These are phyloP conservation scores for Micoletzkya japonica DNA, from an alignment of 2,888 invertebrate genomes.

Conservation along the genomic window DNA sequence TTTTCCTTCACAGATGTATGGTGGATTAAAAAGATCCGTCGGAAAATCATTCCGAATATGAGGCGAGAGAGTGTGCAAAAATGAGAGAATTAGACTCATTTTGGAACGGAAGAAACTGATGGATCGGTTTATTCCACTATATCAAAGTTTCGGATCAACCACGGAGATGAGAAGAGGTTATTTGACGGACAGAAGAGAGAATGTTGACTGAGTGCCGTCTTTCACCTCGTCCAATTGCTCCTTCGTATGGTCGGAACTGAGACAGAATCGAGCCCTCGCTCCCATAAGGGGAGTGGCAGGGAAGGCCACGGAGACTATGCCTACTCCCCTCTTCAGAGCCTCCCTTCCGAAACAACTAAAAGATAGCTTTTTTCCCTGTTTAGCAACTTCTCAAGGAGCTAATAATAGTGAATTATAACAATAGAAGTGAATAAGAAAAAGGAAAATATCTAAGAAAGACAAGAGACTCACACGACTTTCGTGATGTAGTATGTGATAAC, in stretches of 20 bases:
- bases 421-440: not conserved
- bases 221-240: constrained; percentile 53
- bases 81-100: no score
- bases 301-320: constrained; percentile 93
- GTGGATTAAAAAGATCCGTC: no score
- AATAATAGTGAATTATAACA: no score
- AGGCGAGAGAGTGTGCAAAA: not conserved
- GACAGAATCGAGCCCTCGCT: constrained; percentile 84
- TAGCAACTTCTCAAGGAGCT: not conserved
- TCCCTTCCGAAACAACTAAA: constrained; percentile 82
- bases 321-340: constrained; percentile 80
- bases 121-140: no score
- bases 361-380: constrained; percentile 36
- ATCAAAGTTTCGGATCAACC: no score
- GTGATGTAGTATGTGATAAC: constrained; percentile 62
- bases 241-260: constrained; percentile 71
- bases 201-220: not conserved
- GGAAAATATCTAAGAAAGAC: not conserved
- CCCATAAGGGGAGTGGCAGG: constrained; percentile 93
- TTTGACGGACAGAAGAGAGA: not conserved
- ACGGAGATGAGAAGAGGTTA: no score
- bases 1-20: not conserved
- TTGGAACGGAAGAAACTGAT: no score
- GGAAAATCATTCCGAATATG: no score
- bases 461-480: constrained; percentile 48